A percentile compares a stretch with the other conserved stretches of the same genome.
phyloP scores from a whole-genome alignment of 2,888 invertebrate genomes.

The Lasioglossum lativentre region DNA sequence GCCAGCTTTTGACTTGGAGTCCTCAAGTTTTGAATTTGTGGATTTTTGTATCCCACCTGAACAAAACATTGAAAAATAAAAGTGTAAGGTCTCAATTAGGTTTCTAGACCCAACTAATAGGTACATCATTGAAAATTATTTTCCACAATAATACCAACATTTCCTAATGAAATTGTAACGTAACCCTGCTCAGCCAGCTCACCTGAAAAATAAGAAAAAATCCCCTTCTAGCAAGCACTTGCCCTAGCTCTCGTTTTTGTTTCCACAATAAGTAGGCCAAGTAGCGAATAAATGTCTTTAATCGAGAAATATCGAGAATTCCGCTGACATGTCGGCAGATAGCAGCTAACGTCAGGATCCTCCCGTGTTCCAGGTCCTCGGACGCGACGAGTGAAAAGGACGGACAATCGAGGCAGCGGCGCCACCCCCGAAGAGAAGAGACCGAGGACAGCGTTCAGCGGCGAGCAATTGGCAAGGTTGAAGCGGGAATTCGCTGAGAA shows the following conservation, averaged over 20 bases:
- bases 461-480: slow-evolving; percentile 95
- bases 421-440: slow-evolving; percentile 92
- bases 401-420: slow-evolving; percentile 87
- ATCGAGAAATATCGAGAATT: background rate
- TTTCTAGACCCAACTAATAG: no score
- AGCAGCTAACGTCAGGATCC: slow-evolving; percentile 77
- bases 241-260: background rate
- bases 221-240: background rate
- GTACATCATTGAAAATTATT: background rate
- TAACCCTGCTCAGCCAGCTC: background rate
- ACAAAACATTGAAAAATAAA: background rate
- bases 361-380: slow-evolving; percentile 86
- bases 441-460: slow-evolving; percentile 98
- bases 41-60: background rate
- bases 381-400: slow-evolving; percentile 86
- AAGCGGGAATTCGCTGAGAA: slow-evolving; percentile 97
- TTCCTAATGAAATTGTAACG: no score
- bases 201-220: background rate
- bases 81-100: no score
- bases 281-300: background rate
- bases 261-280: background rate
- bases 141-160: background rate
- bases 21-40: background rate
- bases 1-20: background rate
- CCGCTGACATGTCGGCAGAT: slow-evolving; percentile 69